These are phyloP conservation scores for Notolepis coatsorum DNA, from an alignment of 2,797 vertebrate genomes.

Conservation along the genomic window DNA sequence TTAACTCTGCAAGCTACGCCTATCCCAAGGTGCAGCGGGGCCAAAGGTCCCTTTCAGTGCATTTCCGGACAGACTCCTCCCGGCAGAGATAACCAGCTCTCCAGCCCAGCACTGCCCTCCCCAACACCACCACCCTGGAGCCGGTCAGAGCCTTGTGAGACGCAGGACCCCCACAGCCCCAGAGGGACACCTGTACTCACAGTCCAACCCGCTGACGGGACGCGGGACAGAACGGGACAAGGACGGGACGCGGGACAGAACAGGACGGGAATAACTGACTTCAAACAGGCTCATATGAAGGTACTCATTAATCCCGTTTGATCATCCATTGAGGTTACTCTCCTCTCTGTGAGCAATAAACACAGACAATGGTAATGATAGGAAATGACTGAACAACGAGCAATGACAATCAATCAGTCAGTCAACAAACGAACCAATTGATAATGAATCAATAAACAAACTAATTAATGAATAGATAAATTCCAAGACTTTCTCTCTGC, in stretches of 20 bases:
- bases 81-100: conserved; percentile 48
- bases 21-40: conserved; percentile 59
- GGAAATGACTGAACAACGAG: too few relatives aligned
- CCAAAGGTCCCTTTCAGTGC: conserved; percentile 62
- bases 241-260: too few relatives aligned
- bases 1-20: conserved; percentile 70
- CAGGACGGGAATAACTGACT: background rate
- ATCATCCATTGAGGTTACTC: background rate
- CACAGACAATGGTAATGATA: background rate
- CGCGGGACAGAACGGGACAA: too few relatives aligned
- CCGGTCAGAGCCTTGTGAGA: conserved; percentile 27
- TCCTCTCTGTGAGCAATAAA: too few relatives aligned
- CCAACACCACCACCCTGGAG: conserved; percentile 19
- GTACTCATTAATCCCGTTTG: conserved; percentile 36
- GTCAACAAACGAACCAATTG: too few relatives aligned
- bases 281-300: conserved; percentile 39
- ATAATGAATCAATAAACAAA: too few relatives aligned
- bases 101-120: conserved; percentile 20
- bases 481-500: too few relatives aligned
- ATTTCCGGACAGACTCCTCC: conserved; percentile 51
- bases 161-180: background rate
- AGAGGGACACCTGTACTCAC: conserved; percentile 20
- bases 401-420: too few relatives aligned
- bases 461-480: too few relatives aligned
- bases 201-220: too few relatives aligned